Base-by-base conservation (phyloP, 2,113 vertebrate species). In the Protobothrops mucrosquamatus region DNA sequence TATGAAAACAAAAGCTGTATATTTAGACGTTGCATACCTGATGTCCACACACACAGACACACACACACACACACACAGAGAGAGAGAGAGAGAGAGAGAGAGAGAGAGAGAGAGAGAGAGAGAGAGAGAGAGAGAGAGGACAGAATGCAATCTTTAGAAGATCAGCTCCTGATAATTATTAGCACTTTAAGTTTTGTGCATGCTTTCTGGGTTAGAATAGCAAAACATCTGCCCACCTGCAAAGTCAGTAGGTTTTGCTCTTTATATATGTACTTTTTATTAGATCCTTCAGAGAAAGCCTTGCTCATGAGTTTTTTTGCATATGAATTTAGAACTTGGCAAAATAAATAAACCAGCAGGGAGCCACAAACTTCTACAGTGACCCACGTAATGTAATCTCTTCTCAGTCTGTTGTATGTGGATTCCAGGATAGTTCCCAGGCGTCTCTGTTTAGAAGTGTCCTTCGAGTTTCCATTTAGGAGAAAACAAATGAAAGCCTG, bases 321-420 rank as follows among this genome's bases (percentile, higher is more conserved):
- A 85, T 89, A 57, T 92, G 87, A 89, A 92, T 92, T 81, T 92
- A 74, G 87, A 48, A 48, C 52, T 57, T 92, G 87, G 69, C 88
- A 89, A 89, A 89, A 92, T 85, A 89, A 89, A 92, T 85, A 92
- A 85, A 85, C 39, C 88, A 89, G 43, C 29, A 85, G 64, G 64
- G 26, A 89, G 69, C 24, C 24, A 3, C 92, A 92, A 85, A 85
- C 88, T 52, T 92, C 88, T 59, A 85, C 69, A 85, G 52, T 59
- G 88, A 89, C 69, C 69, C 64, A 85, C 2, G 69, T 92, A 89
- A 92, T 85, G 87, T 57, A 54, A 92, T 92, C 54, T 89, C 64
- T 92, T 26, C 59, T 51, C 69, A 89, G 54, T 26, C 54, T 89
- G 69, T 89, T 89, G 54, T 89, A 51, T 89, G 74, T 89, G 92